Evolutionary conservation across 2,797 vertebrate genomes (phyloP), one percentile per base, ranked within the genome.

Genomic region (Miichthys miiuy): DNA sequence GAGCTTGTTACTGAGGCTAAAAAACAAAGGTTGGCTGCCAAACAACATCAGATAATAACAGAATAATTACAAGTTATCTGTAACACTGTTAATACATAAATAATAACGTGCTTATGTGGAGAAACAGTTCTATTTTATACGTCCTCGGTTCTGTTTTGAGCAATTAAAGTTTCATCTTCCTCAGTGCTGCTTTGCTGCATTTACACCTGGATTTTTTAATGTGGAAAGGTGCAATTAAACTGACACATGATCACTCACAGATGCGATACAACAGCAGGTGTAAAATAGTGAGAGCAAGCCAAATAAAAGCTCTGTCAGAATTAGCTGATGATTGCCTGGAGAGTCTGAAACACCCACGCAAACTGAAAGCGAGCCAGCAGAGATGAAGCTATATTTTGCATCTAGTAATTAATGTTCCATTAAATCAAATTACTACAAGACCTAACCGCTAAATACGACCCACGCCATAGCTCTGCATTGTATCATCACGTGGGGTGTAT

Each of bases 351-450:
- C 69, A 68, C 18, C 68, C 68, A 79, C 64, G 65, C 42, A 64
- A 68, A 27, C 69, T 47, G 48, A 77, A 56, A 68, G 21, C 0
- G 9, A 57, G 68, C 54, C 27, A 48, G 67, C 23, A 64, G 60
- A 86, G 67, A 78, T 21, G 23, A 67, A 41, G 75, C 62, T 81
- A 51, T 52, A 76, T 74, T 88, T 65, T 79, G 50, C 42, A 66
- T 76, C 82, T 52, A 44, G 52, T 73, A 71, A 79, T 80, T 72
- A 61, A 83, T 72, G 58, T 76, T 72, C 61, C 66, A 62, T 85
- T 75, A 60, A 88, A 81, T 55, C 54, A 80, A 86, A 83, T 77
- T 57, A 62, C 42, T 50, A n/a, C 17, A 67, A 67, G 62, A 69
- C 1, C 68, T 20, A 54, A 82, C 61, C 30, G 30, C 70, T 75